phyloP scores from a whole-genome alignment of 2,888 invertebrate species.

The Latheticus oryzae region DNA sequence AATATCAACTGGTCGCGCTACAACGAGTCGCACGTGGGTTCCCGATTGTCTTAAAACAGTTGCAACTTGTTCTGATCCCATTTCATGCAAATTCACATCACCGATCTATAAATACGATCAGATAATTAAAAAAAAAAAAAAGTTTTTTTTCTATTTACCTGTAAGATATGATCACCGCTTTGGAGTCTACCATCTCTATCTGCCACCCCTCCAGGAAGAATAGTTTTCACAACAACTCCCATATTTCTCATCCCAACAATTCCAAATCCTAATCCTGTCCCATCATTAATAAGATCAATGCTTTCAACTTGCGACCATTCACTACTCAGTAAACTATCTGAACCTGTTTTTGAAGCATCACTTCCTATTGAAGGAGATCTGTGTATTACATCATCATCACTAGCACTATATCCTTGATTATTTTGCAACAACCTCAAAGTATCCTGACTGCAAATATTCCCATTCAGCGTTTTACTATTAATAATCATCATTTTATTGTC shows the following conservation, averaged over 20 bases:
- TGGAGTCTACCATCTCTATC: constrained; percentile 96
- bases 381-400: constrained; percentile 66
- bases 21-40: constrained; percentile 92
- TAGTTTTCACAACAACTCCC: constrained; percentile 99
- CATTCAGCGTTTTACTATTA: constrained; percentile 69
- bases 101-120: constrained; percentile 59
- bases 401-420: constrained; percentile 73
- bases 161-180: constrained; percentile 98
- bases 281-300: constrained; percentile 97
- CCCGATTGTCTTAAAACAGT: constrained; percentile 95
- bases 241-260: constrained; percentile 98
- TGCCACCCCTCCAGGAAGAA: constrained; percentile 96
- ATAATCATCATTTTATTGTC: constrained; percentile 88
- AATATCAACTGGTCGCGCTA: constrained; percentile 89
- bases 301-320: constrained; percentile 98
- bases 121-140: background rate
- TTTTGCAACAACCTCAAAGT: constrained; percentile 81
- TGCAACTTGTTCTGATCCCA: constrained; percentile 98
- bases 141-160: constrained; percentile 69
- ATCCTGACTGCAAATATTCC: constrained; percentile 83
- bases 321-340: constrained; percentile 80
- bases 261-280: constrained; percentile 97
- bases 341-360: constrained; percentile 75
- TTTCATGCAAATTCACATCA: constrained; percentile 85
- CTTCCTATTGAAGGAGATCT: constrained; percentile 75